Evolutionary conservation across 92 coral and sea anemone species (phyloP), one percentile per base, ranked within the genome.

Genomic region (Epizoanthus scotinus): DNA sequence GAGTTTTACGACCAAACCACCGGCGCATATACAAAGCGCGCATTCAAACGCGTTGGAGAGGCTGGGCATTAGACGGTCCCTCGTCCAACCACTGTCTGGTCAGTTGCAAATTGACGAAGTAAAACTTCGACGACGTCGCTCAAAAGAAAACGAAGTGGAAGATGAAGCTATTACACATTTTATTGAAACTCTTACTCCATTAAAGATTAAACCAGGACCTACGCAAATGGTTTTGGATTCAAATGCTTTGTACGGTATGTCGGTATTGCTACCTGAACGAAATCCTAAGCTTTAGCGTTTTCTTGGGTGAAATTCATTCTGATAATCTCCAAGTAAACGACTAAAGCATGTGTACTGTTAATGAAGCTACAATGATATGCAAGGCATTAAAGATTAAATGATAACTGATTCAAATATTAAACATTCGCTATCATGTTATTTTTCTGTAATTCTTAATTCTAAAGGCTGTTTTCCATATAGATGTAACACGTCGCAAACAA

Each of bases 51-150:
- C 94, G 19, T 85, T 96, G 58, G 79, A 87, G 65, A 78, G 82
- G 15, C 78, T 93, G 9, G 95, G 96, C 10, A 96, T 93, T 78
- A 84, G 79, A 21, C 82, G 80, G 59, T 80, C 85, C 22, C 83
- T 96, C 24, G 91, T 94, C 1, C 71, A 86, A 12, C 80, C 91
- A 25, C 99, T 95, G 10, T 84, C 91, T 5, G 81, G 93, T 7
- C 98, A 94, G 71, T 91, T 97, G 26, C 79, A 90, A 54, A 93
- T 96, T 36, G 99, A 96, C 66, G 28, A 83, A 9, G 87, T 69
- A 24, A 84, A 84, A 20, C 90, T 91, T 64, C 87, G 65, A 60
- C 84, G 60, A 38, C 90, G 86, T 81, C 96, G 98, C 13, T 74
- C 81, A 42, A 83, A 85, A 21, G 92, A 91, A 44, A 83, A 59